Percentiles rank a stretch among this genome's conserved stretches.
phyloP scores from a whole-genome alignment of 64 coral and sea anemone genomes.

The Dendrophyllia cribrosa region DNA sequence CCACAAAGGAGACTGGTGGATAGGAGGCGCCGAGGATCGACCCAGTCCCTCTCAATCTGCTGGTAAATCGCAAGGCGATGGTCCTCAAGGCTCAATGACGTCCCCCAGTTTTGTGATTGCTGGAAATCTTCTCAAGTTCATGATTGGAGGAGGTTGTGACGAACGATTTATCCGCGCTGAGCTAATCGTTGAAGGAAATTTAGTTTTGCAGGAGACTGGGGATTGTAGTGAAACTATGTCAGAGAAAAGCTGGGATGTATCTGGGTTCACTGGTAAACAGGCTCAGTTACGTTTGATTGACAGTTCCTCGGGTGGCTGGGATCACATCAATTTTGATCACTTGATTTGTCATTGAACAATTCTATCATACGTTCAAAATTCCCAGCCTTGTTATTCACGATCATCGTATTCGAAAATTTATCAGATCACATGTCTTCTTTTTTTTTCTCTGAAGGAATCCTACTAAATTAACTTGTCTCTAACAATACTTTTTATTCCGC shows the following conservation, averaged over 20 bases:
- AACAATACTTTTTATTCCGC: too few relatives aligned
- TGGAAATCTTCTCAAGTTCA: neutral
- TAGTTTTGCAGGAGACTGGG: neutral
- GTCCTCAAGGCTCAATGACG: slow-evolving; percentile 9
- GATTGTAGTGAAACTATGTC: neutral
- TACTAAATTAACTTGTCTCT: too few relatives aligned
- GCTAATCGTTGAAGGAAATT: slow-evolving; percentile 8
- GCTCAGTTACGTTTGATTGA: slow-evolving; percentile 56
- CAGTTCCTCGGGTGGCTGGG: neutral
- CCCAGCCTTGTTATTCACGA: too few relatives aligned
- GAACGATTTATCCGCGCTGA: neutral
- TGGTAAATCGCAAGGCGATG: neutral
- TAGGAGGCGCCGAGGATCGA: slow-evolving; percentile 4
- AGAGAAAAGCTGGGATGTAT: neutral
- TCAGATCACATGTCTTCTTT: too few relatives aligned
- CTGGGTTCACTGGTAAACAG: neutral
- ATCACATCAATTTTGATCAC: slow-evolving; percentile 54
- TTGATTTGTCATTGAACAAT: neutral
- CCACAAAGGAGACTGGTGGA: slow-evolving; percentile 24
- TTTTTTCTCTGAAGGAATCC: too few relatives aligned
- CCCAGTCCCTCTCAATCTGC: slow-evolving; percentile 37
- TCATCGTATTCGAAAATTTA: too few relatives aligned
- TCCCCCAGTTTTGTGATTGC: neutral
- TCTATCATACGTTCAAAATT: too few relatives aligned
- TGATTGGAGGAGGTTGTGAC: neutral